Evolutionary conservation across 2,888 invertebrate species (phyloP).

Genomic region (Chaetogeoica ovagalla): DNA sequence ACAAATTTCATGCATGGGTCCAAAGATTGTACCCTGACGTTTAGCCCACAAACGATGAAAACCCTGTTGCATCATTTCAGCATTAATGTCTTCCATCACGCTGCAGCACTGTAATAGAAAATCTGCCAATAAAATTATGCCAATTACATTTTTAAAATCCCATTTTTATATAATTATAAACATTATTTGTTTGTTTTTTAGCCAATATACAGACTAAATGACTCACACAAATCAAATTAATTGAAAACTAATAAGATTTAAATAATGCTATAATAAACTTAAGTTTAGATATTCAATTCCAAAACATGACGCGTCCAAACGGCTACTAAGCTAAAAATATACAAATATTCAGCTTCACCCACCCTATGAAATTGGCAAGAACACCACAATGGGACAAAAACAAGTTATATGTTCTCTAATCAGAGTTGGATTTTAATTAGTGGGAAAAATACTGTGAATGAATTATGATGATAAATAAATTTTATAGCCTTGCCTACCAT

Average conservation of each 20-base stretch:
- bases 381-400: not conserved
- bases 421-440: not conserved
- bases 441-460: slow-evolving; percentile 6
- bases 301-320: not conserved
- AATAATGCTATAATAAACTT: not conserved
- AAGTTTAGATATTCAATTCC: not conserved
- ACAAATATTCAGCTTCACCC: not conserved
- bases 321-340: slow-evolving; percentile 28
- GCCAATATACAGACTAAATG: not conserved
- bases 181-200: not conserved
- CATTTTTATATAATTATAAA: not conserved
- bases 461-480: slow-evolving; percentile 1
- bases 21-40: slow-evolving; percentile 27
- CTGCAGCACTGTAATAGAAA: not conserved
- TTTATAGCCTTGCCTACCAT: no score
- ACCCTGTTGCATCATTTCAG: slow-evolving; percentile 38
- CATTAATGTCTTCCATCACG: slow-evolving; percentile 37
- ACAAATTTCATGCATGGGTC: slow-evolving; percentile 33
- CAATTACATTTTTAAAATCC: not conserved
- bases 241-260: not conserved
- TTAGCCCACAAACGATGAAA: slow-evolving; percentile 44
- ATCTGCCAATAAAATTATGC: slow-evolving; percentile 45
- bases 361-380: slow-evolving; percentile 11
- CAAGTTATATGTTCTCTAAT: slow-evolving; percentile 12
- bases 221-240: not conserved